Base-by-base conservation (phyloP, 2,797 vertebrate genomes). In the Agapornis canus region DNA sequence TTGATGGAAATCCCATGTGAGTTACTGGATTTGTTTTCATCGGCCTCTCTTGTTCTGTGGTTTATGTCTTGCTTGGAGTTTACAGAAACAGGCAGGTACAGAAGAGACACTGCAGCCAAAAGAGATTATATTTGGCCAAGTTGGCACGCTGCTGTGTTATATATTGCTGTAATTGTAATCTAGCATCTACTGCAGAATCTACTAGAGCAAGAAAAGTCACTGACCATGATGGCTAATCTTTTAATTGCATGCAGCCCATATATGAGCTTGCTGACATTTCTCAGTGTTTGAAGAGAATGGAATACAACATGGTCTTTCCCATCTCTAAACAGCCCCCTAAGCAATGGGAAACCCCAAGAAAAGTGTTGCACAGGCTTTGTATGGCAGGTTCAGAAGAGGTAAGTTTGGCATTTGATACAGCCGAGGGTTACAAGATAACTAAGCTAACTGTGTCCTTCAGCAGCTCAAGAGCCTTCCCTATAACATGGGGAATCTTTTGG, bases 361-460 rank as follows among this genome's bases (percentile, higher is more conserved):
- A 66, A 32, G 25, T 26, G 26, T n/a, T 13, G 7, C 37, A 27
- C 9, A 17, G 31, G 7, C 13, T 76, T 57, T 87, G 40, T 35
- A 14, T 5, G 1, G 39, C n/a, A 54, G 25, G 7, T 48, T 79
- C 51, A 59, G 70, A 57, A 61, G 47, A 69, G 16, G 4, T 4
- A 9, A 35, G 5, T 49, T 69, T 78, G 35, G 9, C 39, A 48
- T 61, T 29, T 72, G 10, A 23, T 39, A 29, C 6, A 40, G 9
- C 7, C 4, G 1, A 76, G 21, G 9, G 4, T 27, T 35, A 7
- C 0, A 0, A 60, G 14, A 11, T n/a, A 54, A 26, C 10, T 31
- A 9, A 47, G 32, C 13, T 47, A 4, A 26, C 2, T 40, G 13
- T 60, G 37, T 23, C 61, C 9, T 75, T 88, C 23, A 17, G 60